These are phyloP conservation scores for Panzeria rudis DNA, from an alignment of 2,888 invertebrate species.

Conservation along the genomic window DNA sequence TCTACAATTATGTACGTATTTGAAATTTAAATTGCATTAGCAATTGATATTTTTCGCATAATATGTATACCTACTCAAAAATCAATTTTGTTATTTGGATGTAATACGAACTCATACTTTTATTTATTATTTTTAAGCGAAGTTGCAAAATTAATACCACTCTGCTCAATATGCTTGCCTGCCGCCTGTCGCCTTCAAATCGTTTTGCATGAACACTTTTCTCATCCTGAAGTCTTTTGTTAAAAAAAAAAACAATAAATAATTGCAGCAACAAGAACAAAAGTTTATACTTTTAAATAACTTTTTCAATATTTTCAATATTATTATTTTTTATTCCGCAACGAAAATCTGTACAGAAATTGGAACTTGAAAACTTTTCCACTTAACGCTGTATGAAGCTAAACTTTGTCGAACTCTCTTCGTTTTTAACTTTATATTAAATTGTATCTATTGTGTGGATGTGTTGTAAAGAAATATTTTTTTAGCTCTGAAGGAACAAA, in stretches of 20 bases:
- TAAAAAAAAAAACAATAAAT: background rate
- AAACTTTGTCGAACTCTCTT: constrained; percentile 16
- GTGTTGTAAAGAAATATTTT: constrained; percentile 36
- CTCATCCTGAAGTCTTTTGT: background rate
- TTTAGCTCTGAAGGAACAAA: constrained; percentile 16
- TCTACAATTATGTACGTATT: background rate
- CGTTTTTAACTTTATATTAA: constrained; percentile 23
- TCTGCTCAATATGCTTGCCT: background rate
- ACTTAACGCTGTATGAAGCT: constrained; percentile 62
- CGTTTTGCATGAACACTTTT: background rate
- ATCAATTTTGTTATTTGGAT: too few species aligned
- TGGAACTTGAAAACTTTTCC: constrained; percentile 64
- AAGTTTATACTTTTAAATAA: constrained; percentile 14
- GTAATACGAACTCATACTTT: too few species aligned
- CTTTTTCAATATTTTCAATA: constrained; percentile 26
- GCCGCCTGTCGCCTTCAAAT: background rate
- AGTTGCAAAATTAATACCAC: background rate
- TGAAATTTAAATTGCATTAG: background rate
- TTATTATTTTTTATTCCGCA: background rate
- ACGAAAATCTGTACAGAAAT: constrained; percentile 22
- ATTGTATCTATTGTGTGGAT: constrained; percentile 31
- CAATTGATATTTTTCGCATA: too few species aligned
- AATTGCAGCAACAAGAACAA: constrained; percentile 1
- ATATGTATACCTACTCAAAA: too few species aligned
- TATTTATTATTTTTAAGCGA: too few species aligned